phyloP scores from a whole-genome alignment of 2,797 vertebrate genomes.

The Enteromius trimaculatus region DNA sequence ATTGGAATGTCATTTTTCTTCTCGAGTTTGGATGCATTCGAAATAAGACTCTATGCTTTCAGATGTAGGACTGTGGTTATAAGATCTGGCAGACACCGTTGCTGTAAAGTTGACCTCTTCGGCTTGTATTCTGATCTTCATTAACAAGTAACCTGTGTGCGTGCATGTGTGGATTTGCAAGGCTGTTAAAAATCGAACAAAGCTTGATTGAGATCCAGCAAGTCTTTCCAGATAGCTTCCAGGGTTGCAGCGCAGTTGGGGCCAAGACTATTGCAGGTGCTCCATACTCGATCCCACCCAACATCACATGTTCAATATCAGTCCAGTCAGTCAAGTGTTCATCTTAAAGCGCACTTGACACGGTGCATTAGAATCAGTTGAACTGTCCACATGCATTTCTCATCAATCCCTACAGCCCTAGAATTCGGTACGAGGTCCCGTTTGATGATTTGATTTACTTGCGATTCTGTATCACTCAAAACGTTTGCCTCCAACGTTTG shows the following conservation, averaged over 20 bases:
- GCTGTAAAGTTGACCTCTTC: conserved; percentile 28
- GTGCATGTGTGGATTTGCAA: conserved; percentile 12
- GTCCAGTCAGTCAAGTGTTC: conserved; percentile 41
- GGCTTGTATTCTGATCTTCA: conserved; percentile 3
- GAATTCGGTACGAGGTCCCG: conserved; percentile 29
- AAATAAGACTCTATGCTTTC: conserved; percentile 21
- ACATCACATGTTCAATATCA: conserved; percentile 50
- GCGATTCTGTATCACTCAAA: conserved; percentile 20
- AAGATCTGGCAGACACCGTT: conserved; percentile 7
- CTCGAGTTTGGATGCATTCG: conserved; percentile 16
- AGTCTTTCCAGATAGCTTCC: conserved; percentile 19
- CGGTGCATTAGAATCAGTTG: conserved; percentile 44
- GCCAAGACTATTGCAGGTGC: conserved; percentile 40
- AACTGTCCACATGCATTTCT: conserved; percentile 12
- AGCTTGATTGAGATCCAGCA: conserved; percentile 35
- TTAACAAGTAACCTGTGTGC: conserved; percentile 11
- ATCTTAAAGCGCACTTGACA: conserved; percentile 49
- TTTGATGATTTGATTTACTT: conserved; percentile 11
- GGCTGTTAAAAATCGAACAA: conserved; percentile 2
- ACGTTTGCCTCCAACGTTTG: not conserved
- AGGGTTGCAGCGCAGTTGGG: conserved; percentile 3
- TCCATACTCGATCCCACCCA: conserved; percentile 16
- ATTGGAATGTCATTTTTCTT: conserved; percentile 50
- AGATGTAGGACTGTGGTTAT: not conserved
- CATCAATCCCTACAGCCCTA: conserved; percentile 6